Percentiles rank a stretch among this genome's conserved stretches.
Conservation (phyloP, 2,113 vertebrate genomes). For the Fulmarus glacialis region DNA sequence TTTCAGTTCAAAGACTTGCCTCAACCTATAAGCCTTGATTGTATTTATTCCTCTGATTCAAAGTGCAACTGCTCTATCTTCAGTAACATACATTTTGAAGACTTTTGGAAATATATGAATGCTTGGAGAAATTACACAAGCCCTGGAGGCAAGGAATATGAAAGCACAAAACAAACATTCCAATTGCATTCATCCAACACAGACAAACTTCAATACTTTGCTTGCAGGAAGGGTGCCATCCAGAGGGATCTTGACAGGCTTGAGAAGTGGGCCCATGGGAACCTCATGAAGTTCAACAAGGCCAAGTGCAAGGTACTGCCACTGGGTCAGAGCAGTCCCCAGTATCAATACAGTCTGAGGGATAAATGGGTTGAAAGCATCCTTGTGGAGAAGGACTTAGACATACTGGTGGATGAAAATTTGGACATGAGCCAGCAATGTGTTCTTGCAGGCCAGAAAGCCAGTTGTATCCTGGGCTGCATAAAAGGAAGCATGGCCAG, state of each 20-base stretch:
- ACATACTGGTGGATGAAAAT: background rate
- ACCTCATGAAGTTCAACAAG: background rate
- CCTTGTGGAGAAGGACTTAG: background rate
- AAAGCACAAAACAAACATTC: background rate
- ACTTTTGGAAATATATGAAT: background rate
- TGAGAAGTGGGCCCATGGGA: background rate
- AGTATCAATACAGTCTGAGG: background rate
- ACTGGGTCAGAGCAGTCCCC: background rate
- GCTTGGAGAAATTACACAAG: background rate
- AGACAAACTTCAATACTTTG: background rate
- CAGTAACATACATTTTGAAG: background rate
- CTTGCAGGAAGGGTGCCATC: background rate
- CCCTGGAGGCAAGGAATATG: background rate
- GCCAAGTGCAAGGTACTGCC: background rate
- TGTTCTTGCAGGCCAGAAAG: background rate
- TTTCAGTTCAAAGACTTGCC: background rate
- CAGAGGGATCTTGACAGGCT: background rate
- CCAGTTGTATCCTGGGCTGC: background rate
- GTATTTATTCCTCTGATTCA: background rate
- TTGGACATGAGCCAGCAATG: background rate
- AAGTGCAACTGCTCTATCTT: background rate
- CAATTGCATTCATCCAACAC: background rate
- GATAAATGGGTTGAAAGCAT: background rate
- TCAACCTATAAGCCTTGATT: background rate
- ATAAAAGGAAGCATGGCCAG: accelerated